These are phyloP conservation scores for Sphenopsis melanotis DNA, from an alignment of 2,797 vertebrate genomes.

Conservation along the genomic window DNA sequence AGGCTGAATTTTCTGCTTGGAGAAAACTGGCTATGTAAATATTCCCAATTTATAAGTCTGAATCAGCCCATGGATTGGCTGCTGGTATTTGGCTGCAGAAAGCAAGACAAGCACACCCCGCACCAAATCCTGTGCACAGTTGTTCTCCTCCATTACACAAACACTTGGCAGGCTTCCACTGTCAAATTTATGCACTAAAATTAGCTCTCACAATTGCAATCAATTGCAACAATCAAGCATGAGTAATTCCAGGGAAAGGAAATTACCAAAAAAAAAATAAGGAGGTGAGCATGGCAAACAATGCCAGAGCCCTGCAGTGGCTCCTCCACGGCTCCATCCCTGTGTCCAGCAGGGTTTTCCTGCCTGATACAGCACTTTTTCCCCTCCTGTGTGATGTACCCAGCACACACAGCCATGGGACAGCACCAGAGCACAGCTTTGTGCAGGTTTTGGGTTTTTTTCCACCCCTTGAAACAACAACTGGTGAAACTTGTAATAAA, in stretches of 20 bases:
- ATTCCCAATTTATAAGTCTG: fast-evolving
- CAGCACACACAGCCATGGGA: background rate
- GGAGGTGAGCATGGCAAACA: background rate
- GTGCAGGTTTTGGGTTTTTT: background rate
- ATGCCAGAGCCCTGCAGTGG: background rate
- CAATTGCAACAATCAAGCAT: slow-evolving; percentile 42
- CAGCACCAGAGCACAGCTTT: background rate
- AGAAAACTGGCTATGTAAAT: background rate
- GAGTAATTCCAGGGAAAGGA: background rate
- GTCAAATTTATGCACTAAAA: slow-evolving; percentile 32
- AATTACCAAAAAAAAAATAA: background rate
- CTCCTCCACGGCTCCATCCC: background rate
- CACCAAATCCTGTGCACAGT: background rate
- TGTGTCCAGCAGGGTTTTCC: background rate
- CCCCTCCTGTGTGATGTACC: background rate
- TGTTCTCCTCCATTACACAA: background rate
- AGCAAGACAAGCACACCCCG: background rate
- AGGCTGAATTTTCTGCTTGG: background rate
- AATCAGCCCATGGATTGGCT: background rate
- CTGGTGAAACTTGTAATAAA: background rate
- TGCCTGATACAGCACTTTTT: background rate
- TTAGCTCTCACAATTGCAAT: slow-evolving; percentile 52
- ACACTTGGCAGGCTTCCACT: slow-evolving; percentile 2
- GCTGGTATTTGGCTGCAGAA: background rate
- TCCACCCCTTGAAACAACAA: background rate